phyloP scores from a whole-genome alignment of 2,888 invertebrate genomes.

The Drosophila eohydei region DNA sequence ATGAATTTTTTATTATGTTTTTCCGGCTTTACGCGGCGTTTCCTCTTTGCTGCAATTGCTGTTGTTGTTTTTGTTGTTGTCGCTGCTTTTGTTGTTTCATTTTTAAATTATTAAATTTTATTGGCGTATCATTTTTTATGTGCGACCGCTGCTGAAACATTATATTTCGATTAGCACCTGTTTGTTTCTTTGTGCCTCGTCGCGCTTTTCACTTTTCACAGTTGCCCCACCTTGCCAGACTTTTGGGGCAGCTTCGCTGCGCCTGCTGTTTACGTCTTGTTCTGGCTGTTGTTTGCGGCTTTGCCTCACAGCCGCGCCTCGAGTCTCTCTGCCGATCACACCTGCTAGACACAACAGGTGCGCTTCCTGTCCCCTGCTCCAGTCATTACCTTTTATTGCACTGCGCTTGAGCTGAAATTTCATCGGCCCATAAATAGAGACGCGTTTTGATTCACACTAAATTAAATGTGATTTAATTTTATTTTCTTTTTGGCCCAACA shows the following conservation, averaged over 20 bases:
- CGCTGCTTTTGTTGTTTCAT: constrained; percentile 65
- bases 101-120: constrained; percentile 81
- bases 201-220: constrained; percentile 41
- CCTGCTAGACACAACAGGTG: constrained; percentile 68
- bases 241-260: neutral
- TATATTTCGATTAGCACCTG: constrained; percentile 83
- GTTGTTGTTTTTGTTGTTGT: constrained; percentile 44
- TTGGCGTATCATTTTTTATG: constrained; percentile 80
- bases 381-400: constrained; percentile 56
- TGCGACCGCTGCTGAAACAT: constrained; percentile 75
- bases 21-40: constrained; percentile 57
- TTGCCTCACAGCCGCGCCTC: constrained; percentile 22
- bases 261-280: constrained; percentile 37
- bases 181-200: constrained; percentile 56
- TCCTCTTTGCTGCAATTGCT: constrained; percentile 11
- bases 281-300: constrained; percentile 47
- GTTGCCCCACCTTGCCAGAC: neutral
- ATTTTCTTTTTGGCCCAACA: neutral
- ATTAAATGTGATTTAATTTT: constrained; percentile 72
- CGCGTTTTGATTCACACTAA: constrained; percentile 72
- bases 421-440: constrained; percentile 60
- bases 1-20: constrained; percentile 79
- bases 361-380: neutral
- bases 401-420: constrained; percentile 56
- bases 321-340: constrained; percentile 52